Percentiles rank a stretch among this genome's conserved stretches.
Evolutionary conservation across 2,888 invertebrate genomes (phyloP).

Genomic region (Lasioglossum marginatum): DNA sequence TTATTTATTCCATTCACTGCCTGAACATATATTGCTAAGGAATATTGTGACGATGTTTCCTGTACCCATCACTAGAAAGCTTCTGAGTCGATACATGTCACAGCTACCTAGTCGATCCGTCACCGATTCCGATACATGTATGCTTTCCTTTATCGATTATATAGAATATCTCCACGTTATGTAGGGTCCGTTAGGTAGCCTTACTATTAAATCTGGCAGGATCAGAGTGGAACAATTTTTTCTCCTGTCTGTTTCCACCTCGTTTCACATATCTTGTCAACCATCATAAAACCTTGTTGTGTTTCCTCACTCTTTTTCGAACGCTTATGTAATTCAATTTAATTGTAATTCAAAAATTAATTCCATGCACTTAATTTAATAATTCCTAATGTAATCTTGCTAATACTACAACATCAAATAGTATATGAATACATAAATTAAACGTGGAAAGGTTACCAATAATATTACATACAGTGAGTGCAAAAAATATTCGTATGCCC

Average conservation of each 20-base stretch:
- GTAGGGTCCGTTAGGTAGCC: not conserved
- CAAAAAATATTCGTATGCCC: too few relatives aligned
- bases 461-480: too few relatives aligned
- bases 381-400: not conserved
- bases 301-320: not conserved
- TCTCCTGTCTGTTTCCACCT: not conserved
- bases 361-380: not conserved
- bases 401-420: not conserved
- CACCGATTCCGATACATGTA: not conserved
- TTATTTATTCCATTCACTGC: too few relatives aligned
- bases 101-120: not conserved
- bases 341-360: not conserved
- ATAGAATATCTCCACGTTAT: not conserved
- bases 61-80: not conserved
- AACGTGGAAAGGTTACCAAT: too few relatives aligned
- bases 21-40: too few relatives aligned
- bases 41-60: not conserved
- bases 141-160: slow-evolving; percentile 8
- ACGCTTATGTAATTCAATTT: not conserved
- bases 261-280: not conserved
- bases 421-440: not conserved
- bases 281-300: not conserved
- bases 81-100: not conserved
- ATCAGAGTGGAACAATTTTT: not conserved
- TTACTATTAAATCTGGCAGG: slow-evolving; percentile 3